A percentile compares a stretch with the other conserved stretches of the same genome.
These are phyloP conservation scores for Chiroxiphia lanceolata DNA, from an alignment of 2,797 vertebrate genomes.

Conservation along the genomic window DNA sequence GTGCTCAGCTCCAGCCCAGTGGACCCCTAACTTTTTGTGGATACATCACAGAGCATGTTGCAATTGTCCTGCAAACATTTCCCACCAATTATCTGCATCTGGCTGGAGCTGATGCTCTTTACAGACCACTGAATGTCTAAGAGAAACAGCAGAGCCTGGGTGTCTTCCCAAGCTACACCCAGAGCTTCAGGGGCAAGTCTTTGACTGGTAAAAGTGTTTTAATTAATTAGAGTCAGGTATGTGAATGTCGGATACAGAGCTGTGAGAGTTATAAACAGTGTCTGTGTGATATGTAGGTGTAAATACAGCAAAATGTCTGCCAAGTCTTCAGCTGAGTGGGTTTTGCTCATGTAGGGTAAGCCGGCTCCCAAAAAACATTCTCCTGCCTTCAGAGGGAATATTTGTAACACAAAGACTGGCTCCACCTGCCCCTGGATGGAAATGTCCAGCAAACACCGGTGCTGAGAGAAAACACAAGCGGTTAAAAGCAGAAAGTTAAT, in stretches of 20 bases:
- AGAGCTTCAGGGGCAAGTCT: neutral
- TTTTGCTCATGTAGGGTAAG: neutral
- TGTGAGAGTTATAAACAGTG: neutral
- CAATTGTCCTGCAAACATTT: neutral
- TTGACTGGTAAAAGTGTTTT: neutral
- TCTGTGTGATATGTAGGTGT: neutral
- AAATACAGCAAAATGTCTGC: neutral
- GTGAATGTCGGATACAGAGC: neutral
- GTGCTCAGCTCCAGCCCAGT: neutral
- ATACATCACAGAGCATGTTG: fast-evolving
- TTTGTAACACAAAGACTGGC: neutral
- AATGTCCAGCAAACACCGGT: neutral
- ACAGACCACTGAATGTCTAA: neutral
- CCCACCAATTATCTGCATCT: neutral
- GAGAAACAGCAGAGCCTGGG: neutral
- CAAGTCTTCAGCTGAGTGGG: neutral
- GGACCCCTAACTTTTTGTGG: neutral
- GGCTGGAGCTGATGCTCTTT: neutral
- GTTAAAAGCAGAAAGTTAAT: neutral
- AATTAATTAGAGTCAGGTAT: neutral
- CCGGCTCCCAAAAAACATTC: neutral
- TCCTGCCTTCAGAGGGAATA: neutral
- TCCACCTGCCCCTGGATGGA: neutral
- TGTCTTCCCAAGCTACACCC: neutral
- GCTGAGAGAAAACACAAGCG: neutral